These are phyloP conservation scores for Tenebrosternarchus preto DNA, from an alignment of 2,113 vertebrate species.

Conservation along the genomic window DNA sequence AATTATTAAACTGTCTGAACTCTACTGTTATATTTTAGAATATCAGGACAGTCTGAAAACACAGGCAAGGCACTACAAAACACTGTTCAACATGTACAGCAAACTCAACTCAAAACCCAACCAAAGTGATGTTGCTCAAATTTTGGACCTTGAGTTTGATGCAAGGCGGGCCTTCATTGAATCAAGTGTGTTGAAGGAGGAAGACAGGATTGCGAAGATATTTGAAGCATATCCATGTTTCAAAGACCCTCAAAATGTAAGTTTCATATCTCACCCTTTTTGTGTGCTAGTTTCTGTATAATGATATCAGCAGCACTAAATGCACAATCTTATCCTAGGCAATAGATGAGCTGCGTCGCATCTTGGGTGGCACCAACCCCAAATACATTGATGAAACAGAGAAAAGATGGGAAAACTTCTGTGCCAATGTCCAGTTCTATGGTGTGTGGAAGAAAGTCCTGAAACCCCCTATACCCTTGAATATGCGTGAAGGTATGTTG, in stretches of 20 bases:
- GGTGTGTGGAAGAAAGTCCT: too few species aligned
- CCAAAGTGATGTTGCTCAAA: slow-evolving; percentile 23
- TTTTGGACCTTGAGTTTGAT: slow-evolving; percentile 45
- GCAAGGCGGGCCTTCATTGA: slow-evolving; percentile 33
- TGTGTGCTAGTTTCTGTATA: not conserved
- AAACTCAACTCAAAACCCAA: slow-evolving; percentile 35
- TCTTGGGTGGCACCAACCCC: too few species aligned
- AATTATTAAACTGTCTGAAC: too few species aligned
- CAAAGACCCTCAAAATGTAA: slow-evolving; percentile 31
- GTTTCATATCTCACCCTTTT: not conserved
- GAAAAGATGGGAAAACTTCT: too few species aligned
- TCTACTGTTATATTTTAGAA: not conserved
- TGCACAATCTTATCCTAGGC: not conserved
- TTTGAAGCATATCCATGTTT: slow-evolving; percentile 42
- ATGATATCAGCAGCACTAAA: not conserved
- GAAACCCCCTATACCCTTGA: too few species aligned
- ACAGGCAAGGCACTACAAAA: slow-evolving; percentile 33
- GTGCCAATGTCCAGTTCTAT: too few species aligned
- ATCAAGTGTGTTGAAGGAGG: slow-evolving; percentile 18
- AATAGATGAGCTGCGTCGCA: too few species aligned
- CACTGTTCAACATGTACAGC: slow-evolving; percentile 24
- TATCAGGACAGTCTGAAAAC: slow-evolving; percentile 23
- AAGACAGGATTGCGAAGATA: slow-evolving; percentile 29
- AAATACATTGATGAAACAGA: too few species aligned
- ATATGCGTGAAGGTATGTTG: too few species aligned